A percentile compares a stretch with the other conserved stretches of the same genome.
These are phyloP conservation scores for Hyles euphorbiae DNA, from an alignment of 1,140 invertebrate species.

Conservation along the genomic window DNA sequence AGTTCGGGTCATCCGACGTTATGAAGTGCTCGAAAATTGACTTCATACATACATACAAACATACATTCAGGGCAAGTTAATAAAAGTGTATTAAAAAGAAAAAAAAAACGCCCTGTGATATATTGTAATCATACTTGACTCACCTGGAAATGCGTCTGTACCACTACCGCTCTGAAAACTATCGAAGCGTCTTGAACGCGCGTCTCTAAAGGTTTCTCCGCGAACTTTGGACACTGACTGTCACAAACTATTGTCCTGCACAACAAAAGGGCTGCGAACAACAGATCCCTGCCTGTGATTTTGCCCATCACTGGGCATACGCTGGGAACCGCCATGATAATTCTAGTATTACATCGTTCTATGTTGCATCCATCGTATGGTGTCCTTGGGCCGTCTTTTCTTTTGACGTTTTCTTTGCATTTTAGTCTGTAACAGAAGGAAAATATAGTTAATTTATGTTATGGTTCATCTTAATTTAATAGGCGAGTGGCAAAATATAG, in stretches of 20 bases:
- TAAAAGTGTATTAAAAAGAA: too few relatives aligned
- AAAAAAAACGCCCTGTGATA: too few relatives aligned
- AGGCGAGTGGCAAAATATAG: too few relatives aligned
- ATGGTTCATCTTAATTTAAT: too few relatives aligned
- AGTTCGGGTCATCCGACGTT: too few relatives aligned
- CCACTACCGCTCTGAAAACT: constrained; percentile 66
- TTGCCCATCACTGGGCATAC: constrained; percentile 38
- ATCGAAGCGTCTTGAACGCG: constrained; percentile 66
- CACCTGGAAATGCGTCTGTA: constrained; percentile 62
- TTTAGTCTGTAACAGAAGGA: constrained; percentile 54
- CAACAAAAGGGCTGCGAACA: constrained; percentile 56
- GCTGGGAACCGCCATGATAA: constrained; percentile 45
- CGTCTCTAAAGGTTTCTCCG: constrained; percentile 66
- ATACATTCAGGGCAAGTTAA: too few relatives aligned
- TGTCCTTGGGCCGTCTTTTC: constrained; percentile 45
- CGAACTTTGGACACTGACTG: constrained; percentile 67
- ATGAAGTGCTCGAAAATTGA: too few relatives aligned
- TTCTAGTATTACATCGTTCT: constrained; percentile 51
- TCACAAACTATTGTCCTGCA: constrained; percentile 69
- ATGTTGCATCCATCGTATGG: constrained; percentile 43
- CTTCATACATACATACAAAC: too few relatives aligned
- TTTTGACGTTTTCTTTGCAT: constrained; percentile 62
- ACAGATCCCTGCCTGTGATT: constrained; percentile 46
- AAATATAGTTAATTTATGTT: too few relatives aligned
- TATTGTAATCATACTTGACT: constrained; percentile 14